These are phyloP conservation scores for Rallus crepitans DNA, from an alignment of 2,797 vertebrate genomes.

Conservation along the genomic window DNA sequence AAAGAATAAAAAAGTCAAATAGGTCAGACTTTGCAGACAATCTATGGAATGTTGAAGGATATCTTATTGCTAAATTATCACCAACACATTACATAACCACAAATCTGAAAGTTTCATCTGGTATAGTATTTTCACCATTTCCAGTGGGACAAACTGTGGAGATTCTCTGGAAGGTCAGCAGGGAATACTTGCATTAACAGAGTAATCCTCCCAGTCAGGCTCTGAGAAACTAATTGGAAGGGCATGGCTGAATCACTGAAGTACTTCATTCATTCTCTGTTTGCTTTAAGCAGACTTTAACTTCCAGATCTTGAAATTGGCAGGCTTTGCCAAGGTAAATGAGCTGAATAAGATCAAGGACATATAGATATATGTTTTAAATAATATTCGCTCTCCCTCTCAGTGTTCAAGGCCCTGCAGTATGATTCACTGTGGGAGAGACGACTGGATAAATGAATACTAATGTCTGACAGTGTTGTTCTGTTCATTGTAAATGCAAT, in stretches of 20 bases:
- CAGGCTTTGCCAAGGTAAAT: background rate
- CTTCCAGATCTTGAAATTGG: constrained; percentile 22
- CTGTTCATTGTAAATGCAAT: constrained; percentile 35
- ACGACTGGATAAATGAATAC: background rate
- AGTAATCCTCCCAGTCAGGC: background rate
- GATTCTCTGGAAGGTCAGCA: background rate
- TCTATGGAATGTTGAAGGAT: background rate
- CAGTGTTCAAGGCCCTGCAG: background rate
- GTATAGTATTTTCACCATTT: background rate
- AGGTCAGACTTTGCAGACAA: background rate
- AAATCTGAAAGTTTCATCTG: background rate
- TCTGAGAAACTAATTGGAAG: background rate
- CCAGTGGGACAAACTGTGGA: background rate
- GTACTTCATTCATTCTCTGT: background rate
- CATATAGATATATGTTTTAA: background rate
- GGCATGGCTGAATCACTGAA: background rate
- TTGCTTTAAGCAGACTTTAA: background rate
- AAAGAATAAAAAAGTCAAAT: background rate
- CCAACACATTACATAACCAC: background rate
- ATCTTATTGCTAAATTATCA: background rate
- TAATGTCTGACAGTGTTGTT: constrained; percentile 42
- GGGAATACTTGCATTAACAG: background rate
- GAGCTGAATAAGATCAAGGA: constrained; percentile 54
- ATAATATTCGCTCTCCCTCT: background rate
- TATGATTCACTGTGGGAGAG: background rate